Evolutionary conservation across 2,113 vertebrate genomes (phyloP).

Genomic region (Scomber colias): DNA sequence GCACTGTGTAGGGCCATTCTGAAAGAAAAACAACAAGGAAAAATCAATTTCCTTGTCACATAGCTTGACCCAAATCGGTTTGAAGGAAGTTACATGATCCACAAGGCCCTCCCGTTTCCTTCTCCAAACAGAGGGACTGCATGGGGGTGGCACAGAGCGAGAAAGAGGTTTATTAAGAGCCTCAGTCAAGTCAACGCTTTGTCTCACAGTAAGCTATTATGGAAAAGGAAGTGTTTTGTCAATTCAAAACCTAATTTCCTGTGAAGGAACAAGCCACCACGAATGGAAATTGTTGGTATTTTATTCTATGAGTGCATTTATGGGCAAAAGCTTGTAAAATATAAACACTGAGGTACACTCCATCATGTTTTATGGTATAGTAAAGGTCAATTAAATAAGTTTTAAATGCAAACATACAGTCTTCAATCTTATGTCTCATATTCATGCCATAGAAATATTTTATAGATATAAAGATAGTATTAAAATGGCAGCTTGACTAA

Average conservation of each 20-base stretch:
- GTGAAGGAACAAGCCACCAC: conserved; percentile 22
- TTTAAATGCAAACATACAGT: background rate
- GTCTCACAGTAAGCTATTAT: conserved; percentile 42
- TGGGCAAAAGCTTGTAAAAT: background rate
- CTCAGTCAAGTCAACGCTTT: conserved; percentile 63
- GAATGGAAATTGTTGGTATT: conserved; percentile 3
- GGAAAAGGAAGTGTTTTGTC: conserved; percentile 55
- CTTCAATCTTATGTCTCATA: background rate
- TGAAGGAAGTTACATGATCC: conserved; percentile 76
- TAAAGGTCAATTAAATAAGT: background rate
- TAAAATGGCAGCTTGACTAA: no score
- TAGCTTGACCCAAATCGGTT: conserved; percentile 60
- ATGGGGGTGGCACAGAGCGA: conserved; percentile 39
- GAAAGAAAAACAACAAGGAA: conserved; percentile 60
- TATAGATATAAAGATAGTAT: no score
- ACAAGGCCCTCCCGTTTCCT: conserved; percentile 63
- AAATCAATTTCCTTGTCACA: conserved; percentile 73
- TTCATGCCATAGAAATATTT: background rate
- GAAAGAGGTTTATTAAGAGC: conserved; percentile 28
- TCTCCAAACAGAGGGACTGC: conserved; percentile 65
- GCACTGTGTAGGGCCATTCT: conserved; percentile 34
- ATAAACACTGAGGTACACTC: conserved; percentile 15
- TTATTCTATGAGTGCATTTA: conserved; percentile 4
- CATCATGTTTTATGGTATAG: background rate
- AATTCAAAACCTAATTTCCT: conserved; percentile 49